These are phyloP conservation scores for Oscheius sp. DNA, from an alignment of 2,888 invertebrate genomes.

Conservation along the genomic window DNA sequence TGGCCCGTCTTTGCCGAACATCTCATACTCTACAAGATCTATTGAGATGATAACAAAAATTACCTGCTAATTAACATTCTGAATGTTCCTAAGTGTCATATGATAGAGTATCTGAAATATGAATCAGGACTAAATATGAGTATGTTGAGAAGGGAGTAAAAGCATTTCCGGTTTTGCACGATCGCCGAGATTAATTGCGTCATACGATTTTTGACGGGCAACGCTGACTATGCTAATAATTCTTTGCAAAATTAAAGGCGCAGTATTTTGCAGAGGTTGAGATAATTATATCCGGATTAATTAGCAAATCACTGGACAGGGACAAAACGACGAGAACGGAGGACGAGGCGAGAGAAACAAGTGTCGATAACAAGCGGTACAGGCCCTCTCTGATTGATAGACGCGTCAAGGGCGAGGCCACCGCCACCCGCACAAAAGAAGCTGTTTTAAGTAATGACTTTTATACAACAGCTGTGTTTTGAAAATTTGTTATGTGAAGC, in stretches of 20 bases:
- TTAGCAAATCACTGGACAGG: slow-evolving; percentile 1
- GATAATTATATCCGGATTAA: neutral
- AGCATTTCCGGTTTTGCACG: slow-evolving; percentile 22
- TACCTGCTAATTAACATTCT: neutral
- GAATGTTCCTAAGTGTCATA: neutral
- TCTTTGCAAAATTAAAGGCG: neutral
- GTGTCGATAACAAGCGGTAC: slow-evolving; percentile 32
- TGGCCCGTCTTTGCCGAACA: neutral
- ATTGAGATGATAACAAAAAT: neutral
- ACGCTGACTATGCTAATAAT: slow-evolving; percentile 11
- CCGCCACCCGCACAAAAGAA: neutral
- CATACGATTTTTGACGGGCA: slow-evolving; percentile 14
- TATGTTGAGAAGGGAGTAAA: neutral
- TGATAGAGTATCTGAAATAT: neutral
- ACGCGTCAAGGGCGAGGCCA: too few relatives aligned
- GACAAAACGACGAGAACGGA: slow-evolving; percentile 8
- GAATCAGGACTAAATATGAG: neutral
- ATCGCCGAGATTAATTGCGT: slow-evolving; percentile 18
- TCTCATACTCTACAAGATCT: slow-evolving; percentile 4
- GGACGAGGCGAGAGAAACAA: slow-evolving; percentile 25
- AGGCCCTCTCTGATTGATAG: slow-evolving; percentile 24
- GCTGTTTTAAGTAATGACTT: neutral
- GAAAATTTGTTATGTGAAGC: neutral
- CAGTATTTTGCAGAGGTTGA: neutral
- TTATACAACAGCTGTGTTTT: neutral